Evolutionary conservation across 2,797 vertebrate species (phyloP), one percentile per base, ranked within the genome.

Genomic region (Etheostoma nigrum): DNA sequence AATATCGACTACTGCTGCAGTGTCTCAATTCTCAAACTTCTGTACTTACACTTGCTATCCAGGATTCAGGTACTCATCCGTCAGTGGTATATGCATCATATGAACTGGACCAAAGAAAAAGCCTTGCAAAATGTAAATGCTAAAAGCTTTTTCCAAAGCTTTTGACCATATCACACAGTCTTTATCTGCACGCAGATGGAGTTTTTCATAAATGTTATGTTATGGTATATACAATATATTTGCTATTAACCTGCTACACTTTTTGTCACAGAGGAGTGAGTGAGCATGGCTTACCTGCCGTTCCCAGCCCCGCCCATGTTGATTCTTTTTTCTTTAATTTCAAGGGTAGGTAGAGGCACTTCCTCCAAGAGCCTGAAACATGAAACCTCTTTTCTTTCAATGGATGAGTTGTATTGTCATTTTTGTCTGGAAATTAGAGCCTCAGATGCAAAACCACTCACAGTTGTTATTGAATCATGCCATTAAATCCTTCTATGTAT

Each of bases 401-500:
- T 61, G 48, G 23, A 42, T 51, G 4, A 27, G 25, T 13, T 76
- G 33, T n/a, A 12, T 25, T 67, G 55, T 60, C 30, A n/a, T 13
- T 57, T 63, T 12, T 72, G 25, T 57, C 15, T 48, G 72, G 2
- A 52, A 63, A 27, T 42, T 2, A 36, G 23, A 14, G 49, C 30
- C 8, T 61, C 42, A 2, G 18, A 67, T 65, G 54, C 16, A 55
- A 54, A 72, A 45, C 14, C 40, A 57, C 49, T 78, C 33, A 52
- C 36, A 47, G 25, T 2, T 74, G 30, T 60, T 51, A 18, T 5
- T 60, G 40, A 59, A 59, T 57, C 16, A 8, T 73, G 59, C 14
- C 62, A 86, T 77, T 86, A 79, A 86, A 86, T 42, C 48, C 40
- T 67, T 73, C 57, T 5, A 74, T 6, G 0, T 45, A 51, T 2